phyloP scores from a whole-genome alignment of 2,113 vertebrate species.

The Megaceryle maxima region DNA sequence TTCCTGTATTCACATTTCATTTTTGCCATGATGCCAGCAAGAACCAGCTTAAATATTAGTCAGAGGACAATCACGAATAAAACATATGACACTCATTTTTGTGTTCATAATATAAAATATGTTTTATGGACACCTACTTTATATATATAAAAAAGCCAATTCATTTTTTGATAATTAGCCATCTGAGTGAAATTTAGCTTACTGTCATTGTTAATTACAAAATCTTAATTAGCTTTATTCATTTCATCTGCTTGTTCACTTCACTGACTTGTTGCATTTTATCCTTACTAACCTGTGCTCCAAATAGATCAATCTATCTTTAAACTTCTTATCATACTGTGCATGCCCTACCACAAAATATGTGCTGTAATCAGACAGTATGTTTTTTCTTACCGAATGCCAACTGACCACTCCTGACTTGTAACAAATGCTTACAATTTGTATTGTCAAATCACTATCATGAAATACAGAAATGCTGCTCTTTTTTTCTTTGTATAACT shows the following conservation, averaged over 20 bases:
- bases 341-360: neutral
- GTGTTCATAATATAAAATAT: neutral
- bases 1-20: neutral
- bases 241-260: neutral
- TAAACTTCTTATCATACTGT: neutral
- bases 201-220: neutral
- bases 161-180: neutral
- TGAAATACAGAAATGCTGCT: neutral
- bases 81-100: neutral
- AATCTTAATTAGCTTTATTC: neutral
- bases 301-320: neutral
- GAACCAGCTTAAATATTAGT: neutral
- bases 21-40: neutral
- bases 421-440: neutral
- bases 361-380: accelerated
- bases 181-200: neutral
- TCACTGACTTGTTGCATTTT: neutral
- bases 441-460: accelerated
- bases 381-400: neutral
- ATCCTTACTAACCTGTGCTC: neutral
- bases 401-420: neutral
- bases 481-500: neutral
- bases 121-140: neutral
- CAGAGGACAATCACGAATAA: neutral
- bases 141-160: neutral